Base-by-base conservation (phyloP, 2,113 vertebrate species). In the Oncorhynchus clarkii region DNA sequence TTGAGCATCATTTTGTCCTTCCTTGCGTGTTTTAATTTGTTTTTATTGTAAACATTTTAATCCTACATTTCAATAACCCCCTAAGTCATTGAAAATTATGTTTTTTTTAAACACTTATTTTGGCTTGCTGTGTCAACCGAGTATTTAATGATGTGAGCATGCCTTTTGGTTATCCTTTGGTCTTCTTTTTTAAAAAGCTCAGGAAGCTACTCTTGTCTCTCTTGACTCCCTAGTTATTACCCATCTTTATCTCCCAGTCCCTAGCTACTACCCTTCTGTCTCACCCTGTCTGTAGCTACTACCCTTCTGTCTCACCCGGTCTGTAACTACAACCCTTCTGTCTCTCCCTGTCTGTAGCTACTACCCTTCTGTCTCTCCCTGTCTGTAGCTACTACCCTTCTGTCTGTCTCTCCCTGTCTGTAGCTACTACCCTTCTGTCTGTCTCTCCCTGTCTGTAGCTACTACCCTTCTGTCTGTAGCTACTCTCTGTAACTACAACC, bases 91-190 rank as follows among this genome's bases (percentile, higher is more conserved):
- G 82, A 72, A 76, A 81, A 70, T 78, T 26, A 67, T 80, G 3
- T 31, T 5, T 31, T 31, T 20, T 22, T 22, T 3, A 18, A 48
- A 67, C 76, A 81, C 82, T 76, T 70, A 87, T 91, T 93, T 89
- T 93, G 92, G 93, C 94, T 95, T 96, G 93, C 94, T 89, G 94
- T 95, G 94, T 95, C 93, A 93, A 88, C 92, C 89, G 90, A 93
- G 79, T 92, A 91, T 94, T 91, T 91, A 83, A 92, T 86, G 91
- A 91, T 81, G 92, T 92, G 82, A 91, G 94, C 93, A 93, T 95
- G 90, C 74, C 76, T 75, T 79, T 78, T 74, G 59, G 66, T 79
- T 87, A 75, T 77, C 72, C 76, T 88, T 82, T 82, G 81, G 72
- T 69, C 84, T 64, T 70, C 57, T 48, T 74, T 57, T 13, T 14